Percentiles rank a stretch among this genome's conserved stretches.
Evolutionary conservation across 2,888 invertebrate genomes (phyloP).

Genomic region (Pherbina coryleti): DNA sequence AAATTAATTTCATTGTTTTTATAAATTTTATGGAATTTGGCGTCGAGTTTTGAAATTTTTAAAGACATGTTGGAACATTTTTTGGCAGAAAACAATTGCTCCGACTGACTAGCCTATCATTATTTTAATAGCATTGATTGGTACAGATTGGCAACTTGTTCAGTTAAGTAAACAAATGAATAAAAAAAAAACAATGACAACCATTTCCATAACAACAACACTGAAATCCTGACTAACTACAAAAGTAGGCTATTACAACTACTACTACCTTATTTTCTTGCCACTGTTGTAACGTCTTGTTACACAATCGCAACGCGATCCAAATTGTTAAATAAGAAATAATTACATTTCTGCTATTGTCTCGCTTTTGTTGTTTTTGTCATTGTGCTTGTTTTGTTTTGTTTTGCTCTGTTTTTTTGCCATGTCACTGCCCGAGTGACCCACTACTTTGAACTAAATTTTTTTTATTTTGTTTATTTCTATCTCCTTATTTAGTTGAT

Average conservation of each 20-base stretch:
- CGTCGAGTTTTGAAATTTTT: too few relatives aligned
- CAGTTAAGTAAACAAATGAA: neutral
- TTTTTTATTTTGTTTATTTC: neutral
- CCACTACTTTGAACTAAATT: neutral
- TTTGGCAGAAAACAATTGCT: too few relatives aligned
- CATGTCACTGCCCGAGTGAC: neutral
- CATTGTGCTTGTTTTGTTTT: neutral
- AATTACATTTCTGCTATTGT: neutral
- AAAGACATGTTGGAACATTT: too few relatives aligned
- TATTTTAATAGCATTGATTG: neutral
- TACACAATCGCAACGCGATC: neutral
- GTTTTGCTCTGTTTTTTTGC: too few relatives aligned
- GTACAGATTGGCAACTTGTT: neutral
- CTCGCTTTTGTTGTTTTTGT: neutral
- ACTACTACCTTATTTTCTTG: neutral
- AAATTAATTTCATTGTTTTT: too few relatives aligned
- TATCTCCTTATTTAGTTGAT: neutral
- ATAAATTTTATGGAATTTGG: too few relatives aligned
- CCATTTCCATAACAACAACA: neutral
- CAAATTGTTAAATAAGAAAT: slow-evolving; percentile 4
- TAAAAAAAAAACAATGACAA: neutral
- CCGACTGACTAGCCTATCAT: too few relatives aligned
- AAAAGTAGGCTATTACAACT: neutral
- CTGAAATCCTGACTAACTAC: neutral
- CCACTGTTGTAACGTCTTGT: neutral